Evolutionary conservation across 2,113 vertebrate genomes (phyloP).

Genomic region (Colaptes auratus): DNA sequence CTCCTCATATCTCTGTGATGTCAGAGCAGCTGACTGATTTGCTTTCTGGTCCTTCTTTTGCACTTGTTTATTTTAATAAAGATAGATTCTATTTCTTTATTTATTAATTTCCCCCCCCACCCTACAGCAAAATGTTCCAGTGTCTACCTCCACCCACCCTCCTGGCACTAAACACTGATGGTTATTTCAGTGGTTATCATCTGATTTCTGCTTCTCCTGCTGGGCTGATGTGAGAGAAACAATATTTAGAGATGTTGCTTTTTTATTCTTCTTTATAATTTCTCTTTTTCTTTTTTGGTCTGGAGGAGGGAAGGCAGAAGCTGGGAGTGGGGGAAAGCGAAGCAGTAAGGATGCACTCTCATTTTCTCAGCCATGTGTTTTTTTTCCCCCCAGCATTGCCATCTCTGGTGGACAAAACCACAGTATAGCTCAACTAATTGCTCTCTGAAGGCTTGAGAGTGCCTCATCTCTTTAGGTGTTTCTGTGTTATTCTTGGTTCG

Average conservation of each 20-base stretch:
- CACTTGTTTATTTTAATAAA: slow-evolving; percentile 68
- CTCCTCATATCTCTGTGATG: not conserved
- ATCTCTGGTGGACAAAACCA: slow-evolving; percentile 35
- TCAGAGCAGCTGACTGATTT: slow-evolving; percentile 61
- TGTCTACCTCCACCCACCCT: not conserved
- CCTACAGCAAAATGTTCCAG: slow-evolving; percentile 15
- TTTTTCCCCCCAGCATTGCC: not conserved
- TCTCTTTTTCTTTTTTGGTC: not conserved
- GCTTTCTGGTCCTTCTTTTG: slow-evolving; percentile 35
- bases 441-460: slow-evolving; percentile 22
- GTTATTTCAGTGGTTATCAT: slow-evolving; percentile 54
- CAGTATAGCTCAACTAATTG: slow-evolving; percentile 21
- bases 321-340: not conserved
- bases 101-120: not conserved
- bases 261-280: not conserved
- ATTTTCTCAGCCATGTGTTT: slow-evolving; percentile 42
- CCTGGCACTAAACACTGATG: not conserved
- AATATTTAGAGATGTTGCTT: slow-evolving; percentile 52
- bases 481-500: too few relatives aligned
- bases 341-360: not conserved
- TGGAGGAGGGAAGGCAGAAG: not conserved
- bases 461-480: not conserved
- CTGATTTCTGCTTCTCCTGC: slow-evolving; percentile 59
- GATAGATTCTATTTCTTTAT: slow-evolving; percentile 60
- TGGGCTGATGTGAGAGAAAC: slow-evolving; percentile 45